Conservation (phyloP, 2,888 invertebrate species). For the Drosophila prolongata region DNA sequence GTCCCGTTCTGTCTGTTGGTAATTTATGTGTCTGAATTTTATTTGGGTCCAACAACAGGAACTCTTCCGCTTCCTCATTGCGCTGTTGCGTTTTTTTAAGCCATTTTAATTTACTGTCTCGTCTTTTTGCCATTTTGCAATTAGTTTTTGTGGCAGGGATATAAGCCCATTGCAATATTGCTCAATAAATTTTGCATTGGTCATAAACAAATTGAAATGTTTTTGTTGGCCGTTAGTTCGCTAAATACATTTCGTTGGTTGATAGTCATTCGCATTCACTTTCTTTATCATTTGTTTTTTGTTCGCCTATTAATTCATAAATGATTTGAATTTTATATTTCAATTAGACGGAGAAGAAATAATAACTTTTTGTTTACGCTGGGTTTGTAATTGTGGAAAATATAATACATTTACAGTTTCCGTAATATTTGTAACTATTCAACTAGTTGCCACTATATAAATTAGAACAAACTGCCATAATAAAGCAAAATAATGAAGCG, state of each 20-base stretch:
- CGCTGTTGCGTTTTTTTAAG: slow-evolving; percentile 4
- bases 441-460: not conserved
- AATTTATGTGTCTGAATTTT: slow-evolving; percentile 74
- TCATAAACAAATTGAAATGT: slow-evolving; percentile 52
- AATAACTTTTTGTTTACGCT: not conserved
- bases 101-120: slow-evolving; percentile 22
- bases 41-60: slow-evolving; percentile 40
- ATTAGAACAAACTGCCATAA: not conserved
- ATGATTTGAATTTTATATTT: slow-evolving; percentile 18
- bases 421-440: not conserved
- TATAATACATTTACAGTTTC: no score
- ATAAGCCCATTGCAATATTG: slow-evolving; percentile 44
- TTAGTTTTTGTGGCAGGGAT: slow-evolving; percentile 41
- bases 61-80: slow-evolving; percentile 4
- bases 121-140: slow-evolving; percentile 41
- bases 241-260: slow-evolving; percentile 1
- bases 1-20: slow-evolving; percentile 56
- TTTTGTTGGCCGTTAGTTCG: slow-evolving; percentile 17
- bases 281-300: slow-evolving; percentile 12
- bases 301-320: slow-evolving; percentile 12
- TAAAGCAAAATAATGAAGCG: no score
- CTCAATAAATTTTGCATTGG: slow-evolving; percentile 58
- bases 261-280: slow-evolving; percentile 6
- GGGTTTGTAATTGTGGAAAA: not conserved
- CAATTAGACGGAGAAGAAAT: not conserved